Percentiles rank a stretch among this genome's conserved stretches.
phyloP scores from a whole-genome alignment of 2,113 vertebrate genomes.

The Donacobius atricapilla region DNA sequence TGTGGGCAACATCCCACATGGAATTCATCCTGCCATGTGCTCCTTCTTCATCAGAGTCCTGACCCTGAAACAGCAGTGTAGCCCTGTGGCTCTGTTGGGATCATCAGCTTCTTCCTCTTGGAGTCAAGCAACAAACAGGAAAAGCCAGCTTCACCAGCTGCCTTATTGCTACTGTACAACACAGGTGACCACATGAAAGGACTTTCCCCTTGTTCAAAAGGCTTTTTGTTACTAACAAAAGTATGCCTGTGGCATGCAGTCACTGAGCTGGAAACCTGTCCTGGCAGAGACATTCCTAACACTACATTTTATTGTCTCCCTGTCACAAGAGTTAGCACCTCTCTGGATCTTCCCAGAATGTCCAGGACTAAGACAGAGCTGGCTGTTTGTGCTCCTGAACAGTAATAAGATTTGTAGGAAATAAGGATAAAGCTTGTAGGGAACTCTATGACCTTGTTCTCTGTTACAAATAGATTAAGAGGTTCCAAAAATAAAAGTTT shows the following conservation, averaged over 20 bases:
- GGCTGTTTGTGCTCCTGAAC: background rate
- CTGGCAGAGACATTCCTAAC: background rate
- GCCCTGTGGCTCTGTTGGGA: background rate
- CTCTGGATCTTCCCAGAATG: background rate
- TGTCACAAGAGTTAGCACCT: background rate
- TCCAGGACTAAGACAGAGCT: background rate
- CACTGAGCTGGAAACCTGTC: background rate
- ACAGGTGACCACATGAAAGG: background rate
- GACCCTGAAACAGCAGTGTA: background rate
- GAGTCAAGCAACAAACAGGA: background rate
- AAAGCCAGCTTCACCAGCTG: background rate
- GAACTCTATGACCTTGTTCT: constrained; percentile 44
- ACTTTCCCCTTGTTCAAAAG: background rate
- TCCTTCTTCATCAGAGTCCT: background rate
- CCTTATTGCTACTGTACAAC: background rate
- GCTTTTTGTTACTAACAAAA: background rate
- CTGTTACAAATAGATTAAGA: constrained; percentile 41
- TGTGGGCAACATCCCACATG: background rate
- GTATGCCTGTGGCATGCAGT: background rate
- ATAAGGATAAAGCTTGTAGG: constrained; percentile 46
- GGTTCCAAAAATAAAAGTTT: constrained; percentile 63
- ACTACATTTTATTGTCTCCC: background rate
- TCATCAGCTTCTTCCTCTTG: background rate
- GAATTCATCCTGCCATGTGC: background rate
- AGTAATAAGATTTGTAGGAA: constrained; percentile 60